Evolutionary conservation across 2,113 vertebrate species (phyloP), one percentile per base, ranked within the genome.

Genomic region (Helogale parvula): DNA sequence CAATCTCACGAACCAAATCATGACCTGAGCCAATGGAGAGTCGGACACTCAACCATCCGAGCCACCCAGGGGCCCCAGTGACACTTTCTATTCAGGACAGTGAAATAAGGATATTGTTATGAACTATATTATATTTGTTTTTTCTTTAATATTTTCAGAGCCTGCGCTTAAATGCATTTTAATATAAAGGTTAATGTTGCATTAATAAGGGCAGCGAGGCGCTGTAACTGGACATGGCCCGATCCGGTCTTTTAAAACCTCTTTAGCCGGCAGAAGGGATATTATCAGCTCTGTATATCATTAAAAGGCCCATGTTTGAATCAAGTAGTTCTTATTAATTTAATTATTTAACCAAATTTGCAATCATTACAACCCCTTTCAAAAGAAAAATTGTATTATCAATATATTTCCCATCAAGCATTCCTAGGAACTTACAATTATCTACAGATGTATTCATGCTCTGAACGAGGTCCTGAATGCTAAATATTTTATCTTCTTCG

Each of bases 311-410:
- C 84, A 82, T 35, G 82, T 97, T 98, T 97, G 97, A 97, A 98
- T 98, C 98, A 98, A 98, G 97, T 95, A 41, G 97, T 98, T 97
- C 97, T 98, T 98, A 83, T 71, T 97, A 98, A 99, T 98, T 98
- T 98, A 98, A 99, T 98, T 98, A 98, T 98, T 98, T 98, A 98
- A 98, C 95, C 97, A 98, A 98, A 98, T 98, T 97, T 98, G 98
- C 94, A 97, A 98, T 98, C 91, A 98, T 98, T 98, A 97, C 96
- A 71, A 89, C 74, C 76, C 83, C 98, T 98, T 98, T 98, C 96
- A 91, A 97, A 98, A 98, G 98, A 99, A 99, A 99, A 97, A 98
- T 97, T 96, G 96, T 82, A 98, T 98, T 97, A 98, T 99, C 98
- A 98, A 98, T 99, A 98, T 96, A 98, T 98, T 99, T 98, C 98